Evolutionary conservation across 2,888 invertebrate species (phyloP), one percentile per base, ranked within the genome.

Genomic region (Eilema caniola): DNA sequence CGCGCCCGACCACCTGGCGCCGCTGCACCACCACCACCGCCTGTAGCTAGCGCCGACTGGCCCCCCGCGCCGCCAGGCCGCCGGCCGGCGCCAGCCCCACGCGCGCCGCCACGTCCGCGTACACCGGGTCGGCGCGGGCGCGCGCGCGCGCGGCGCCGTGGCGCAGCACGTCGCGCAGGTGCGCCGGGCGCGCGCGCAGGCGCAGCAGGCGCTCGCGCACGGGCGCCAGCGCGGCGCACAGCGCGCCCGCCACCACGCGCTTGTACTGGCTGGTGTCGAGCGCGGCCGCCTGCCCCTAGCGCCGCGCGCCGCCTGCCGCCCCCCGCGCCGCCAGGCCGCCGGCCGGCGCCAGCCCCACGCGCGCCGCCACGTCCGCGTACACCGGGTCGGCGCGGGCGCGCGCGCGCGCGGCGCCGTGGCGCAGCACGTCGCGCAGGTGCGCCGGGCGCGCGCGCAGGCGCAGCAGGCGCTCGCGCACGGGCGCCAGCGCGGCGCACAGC

Each of bases 201-300:
- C 2, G 3, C 14, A 11, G 63, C 94, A 69, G 85, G 76, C 83
- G 79, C 83, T 83, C 82, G 70, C 90, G 87, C 73, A 90, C 74
- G 47, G 88, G 88, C 66, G 75, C 76, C 74, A 89, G 76, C 78
- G 80, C 79, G 37, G 24, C 71, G 64, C 71, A 70, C 69, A 89
- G 84, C 75, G 89, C 90, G 56, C 71, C 78, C 57, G 86, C 91
- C 76, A 91, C 92, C 70, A 86, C 88, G 72, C 79, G 73, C 88
- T 94, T 93, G 90, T 95, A 97, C 96, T 97, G 96, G 84, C 97
- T 97, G 63, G 98, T 99, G 88, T 97, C 97, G 60, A 98, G 87
- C 93, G 70, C 92, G 89, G 95, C 96, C 88, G 98, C 97, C 76
- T n/a, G 95, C 93, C 79, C n/a, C n/a, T n/a, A n/a, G n/a, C n/a